Base-by-base conservation (phyloP, 2,888 invertebrate genomes). In the Amiota mariae region DNA sequence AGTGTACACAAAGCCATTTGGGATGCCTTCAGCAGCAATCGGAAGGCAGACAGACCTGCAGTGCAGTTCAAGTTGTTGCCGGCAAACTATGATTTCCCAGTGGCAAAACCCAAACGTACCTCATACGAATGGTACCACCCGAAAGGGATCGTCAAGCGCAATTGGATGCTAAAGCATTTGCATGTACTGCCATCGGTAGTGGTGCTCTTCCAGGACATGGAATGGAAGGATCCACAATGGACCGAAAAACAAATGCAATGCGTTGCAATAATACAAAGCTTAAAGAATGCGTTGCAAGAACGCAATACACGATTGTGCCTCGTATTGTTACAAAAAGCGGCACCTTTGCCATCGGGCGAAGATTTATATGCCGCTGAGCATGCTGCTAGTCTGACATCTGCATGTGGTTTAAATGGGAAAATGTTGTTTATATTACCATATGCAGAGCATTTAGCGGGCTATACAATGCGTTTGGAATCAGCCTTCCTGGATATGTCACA, bases 91-190 rank as follows among this genome's bases (percentile, higher is more conserved):
- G 96, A 96, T 85, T 98, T 97, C 90, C 97, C 97, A 8, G 93
- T 94, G 48, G 93, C 95, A 9, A 96, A 96, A 88, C 95, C 95
- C 8, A 96, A 97, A 91, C 92, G 96, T 79, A 94, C 94, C 85
- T 95, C 96, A 0, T 98, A 98, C 89, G 98, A 98, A 87, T 97
- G 97, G 96, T 98, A 98, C 89, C 95, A 97, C 81, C 97, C 97
- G 0, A 96, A 96, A 89, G 98, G 99, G 12, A 95, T 99, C 78
- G 90, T 99, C 9, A 98, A 98, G 89, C 93, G 95, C 61, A 96
- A 96, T 87, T 99, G 99, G 99, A 95, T 98, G 91, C 92, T 94
- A 70, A 99, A 99, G 90, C 97, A 98, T 87, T 91, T 97, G 54
- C 94, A 95, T 80, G 92, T 95, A 73, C 92, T 99, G 78, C 99